These are phyloP conservation scores for Ciconia boyciana DNA, from an alignment of 2,113 vertebrate genomes.

Conservation along the genomic window DNA sequence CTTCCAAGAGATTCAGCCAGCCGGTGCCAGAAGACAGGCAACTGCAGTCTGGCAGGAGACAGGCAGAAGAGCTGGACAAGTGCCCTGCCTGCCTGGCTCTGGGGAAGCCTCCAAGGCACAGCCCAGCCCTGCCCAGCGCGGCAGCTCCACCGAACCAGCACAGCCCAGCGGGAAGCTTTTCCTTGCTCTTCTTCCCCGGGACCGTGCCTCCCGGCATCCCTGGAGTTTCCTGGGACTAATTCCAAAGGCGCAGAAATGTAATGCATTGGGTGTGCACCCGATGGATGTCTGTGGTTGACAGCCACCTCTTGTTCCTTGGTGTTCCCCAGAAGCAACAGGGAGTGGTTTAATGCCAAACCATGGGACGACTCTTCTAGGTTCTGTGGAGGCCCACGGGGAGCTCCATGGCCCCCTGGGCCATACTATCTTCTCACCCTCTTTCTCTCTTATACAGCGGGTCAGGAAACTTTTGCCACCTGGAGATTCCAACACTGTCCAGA, in stretches of 20 bases:
- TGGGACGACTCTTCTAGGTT: neutral
- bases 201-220: rapidly evolving
- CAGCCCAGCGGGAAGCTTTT: neutral
- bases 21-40: neutral
- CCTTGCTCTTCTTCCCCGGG: rapidly evolving
- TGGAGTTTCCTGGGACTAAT: neutral
- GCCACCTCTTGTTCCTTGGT: neutral
- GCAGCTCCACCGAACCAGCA: neutral
- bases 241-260: neutral
- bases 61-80: neutral
- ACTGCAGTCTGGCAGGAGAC: neutral
- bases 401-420: neutral
- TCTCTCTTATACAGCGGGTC: neutral
- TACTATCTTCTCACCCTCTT: neutral
- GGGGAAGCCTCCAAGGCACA: neutral
- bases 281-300: neutral
- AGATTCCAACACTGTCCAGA: neutral
- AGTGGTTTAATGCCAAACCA: neutral
- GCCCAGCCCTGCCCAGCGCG: neutral
- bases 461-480: neutral
- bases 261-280: rapidly evolving
- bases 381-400: neutral
- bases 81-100: neutral
- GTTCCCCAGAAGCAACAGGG: neutral
- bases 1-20: neutral